Evolutionary conservation across 2,888 invertebrate species (phyloP).

Genomic region (Steromphala cineraria): DNA sequence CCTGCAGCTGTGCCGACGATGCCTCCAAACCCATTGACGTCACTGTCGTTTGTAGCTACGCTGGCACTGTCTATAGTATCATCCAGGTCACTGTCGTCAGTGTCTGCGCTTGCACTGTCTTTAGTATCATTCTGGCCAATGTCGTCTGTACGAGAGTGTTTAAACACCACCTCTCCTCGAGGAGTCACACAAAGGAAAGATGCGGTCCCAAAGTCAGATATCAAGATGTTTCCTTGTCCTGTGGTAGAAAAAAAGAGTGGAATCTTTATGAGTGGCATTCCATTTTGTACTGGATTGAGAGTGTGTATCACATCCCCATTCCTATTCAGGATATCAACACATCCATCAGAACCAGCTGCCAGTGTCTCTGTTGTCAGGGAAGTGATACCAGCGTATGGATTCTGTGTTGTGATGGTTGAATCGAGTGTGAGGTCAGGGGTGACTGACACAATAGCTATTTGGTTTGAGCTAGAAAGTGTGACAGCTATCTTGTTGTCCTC

Average conservation of each 20-base stretch:
- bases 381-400: neutral
- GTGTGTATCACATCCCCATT: neutral
- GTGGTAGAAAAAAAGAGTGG: neutral
- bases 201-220: neutral
- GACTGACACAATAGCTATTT: neutral
- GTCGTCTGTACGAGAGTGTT: neutral
- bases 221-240: neutral
- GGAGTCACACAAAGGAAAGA: neutral
- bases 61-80: too few relatives aligned
- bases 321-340: neutral
- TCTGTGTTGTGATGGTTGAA: neutral
- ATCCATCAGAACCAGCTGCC: neutral
- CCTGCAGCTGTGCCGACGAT: too few relatives aligned
- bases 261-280: neutral
- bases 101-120: too few relatives aligned
- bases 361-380: neutral
- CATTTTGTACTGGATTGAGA: neutral
- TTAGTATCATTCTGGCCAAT: too few relatives aligned
- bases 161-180: neutral
- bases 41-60: too few relatives aligned
- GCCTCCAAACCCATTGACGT: too few relatives aligned
- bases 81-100: too few relatives aligned
- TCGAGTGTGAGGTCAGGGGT: neutral
- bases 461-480: neutral
- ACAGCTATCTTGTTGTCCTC: neutral